These are phyloP conservation scores for Hyposoter didymator DNA, from an alignment of 2,888 invertebrate species.

Conservation along the genomic window DNA sequence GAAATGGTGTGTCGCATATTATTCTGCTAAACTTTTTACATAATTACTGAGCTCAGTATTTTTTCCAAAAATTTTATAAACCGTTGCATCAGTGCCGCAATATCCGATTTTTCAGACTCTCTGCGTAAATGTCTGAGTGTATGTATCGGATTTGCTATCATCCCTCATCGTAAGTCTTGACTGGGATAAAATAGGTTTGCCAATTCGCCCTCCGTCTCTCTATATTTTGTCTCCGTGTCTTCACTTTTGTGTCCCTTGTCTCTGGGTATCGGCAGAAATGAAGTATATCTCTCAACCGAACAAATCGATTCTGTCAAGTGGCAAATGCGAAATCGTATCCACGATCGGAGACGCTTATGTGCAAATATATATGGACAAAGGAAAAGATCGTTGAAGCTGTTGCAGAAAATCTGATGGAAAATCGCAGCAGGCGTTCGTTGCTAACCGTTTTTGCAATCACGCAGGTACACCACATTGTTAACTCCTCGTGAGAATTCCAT, in stretches of 20 bases:
- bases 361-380: background rate
- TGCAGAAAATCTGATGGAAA: background rate
- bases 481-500: background rate
- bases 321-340: background rate
- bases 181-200: slow-evolving; percentile 62
- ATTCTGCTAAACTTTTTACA: background rate
- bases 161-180: slow-evolving; percentile 52
- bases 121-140: background rate
- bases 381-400: background rate
- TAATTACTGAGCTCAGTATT: background rate
- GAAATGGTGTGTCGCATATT: background rate
- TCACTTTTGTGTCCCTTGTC: background rate
- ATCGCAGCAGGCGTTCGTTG: background rate
- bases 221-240: slow-evolving; percentile 11
- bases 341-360: background rate
- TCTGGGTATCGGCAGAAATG: background rate
- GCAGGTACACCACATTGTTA: background rate
- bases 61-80: background rate
- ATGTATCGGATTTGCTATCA: slow-evolving; percentile 42
- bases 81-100: background rate
- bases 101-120: background rate
- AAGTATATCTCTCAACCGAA: background rate
- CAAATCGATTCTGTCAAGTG: background rate
- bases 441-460: background rate
- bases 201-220: slow-evolving; percentile 56